Conservation (phyloP, 2,113 vertebrate genomes). For the Bubalus kerabau region DNA sequence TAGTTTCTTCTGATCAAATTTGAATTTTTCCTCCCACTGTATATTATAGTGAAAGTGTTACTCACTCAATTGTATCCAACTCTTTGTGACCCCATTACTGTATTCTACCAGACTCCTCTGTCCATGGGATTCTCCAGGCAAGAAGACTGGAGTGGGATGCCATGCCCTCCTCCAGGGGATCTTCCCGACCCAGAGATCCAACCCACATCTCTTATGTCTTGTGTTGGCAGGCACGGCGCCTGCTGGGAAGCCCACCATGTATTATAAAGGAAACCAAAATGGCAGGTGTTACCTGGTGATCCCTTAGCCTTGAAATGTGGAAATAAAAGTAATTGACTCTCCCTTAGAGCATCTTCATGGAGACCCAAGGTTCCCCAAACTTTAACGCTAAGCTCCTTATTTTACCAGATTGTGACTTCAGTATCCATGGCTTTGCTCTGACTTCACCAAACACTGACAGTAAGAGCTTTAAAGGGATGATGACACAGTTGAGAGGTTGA, state of each 20-base stretch:
- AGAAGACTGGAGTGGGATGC: not conserved
- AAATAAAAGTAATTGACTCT: not conserved
- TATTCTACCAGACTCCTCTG: not conserved
- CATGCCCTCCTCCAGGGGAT: not conserved
- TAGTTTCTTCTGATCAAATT: not conserved
- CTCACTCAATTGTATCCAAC: not conserved
- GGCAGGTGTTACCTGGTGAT: not conserved
- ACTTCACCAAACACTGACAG: not conserved
- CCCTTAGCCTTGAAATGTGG: not conserved
- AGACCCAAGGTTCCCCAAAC: not conserved
- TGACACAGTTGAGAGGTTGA: constrained; percentile 15
- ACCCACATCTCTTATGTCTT: not conserved
- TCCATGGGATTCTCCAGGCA: not conserved
- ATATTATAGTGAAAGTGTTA: not conserved
- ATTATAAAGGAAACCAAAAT: not conserved
- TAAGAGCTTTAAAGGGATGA: constrained; percentile 23
- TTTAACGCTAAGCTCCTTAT: not conserved
- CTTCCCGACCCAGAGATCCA: not conserved
- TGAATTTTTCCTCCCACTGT: not conserved
- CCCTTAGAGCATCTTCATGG: not conserved
- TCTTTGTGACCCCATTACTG: not conserved
- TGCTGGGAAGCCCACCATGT: not conserved
- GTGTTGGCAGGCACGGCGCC: not conserved
- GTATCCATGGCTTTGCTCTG: not conserved
- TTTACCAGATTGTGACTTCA: not conserved